Percentiles rank a stretch among this genome's conserved stretches.
phyloP scores from a whole-genome alignment of 2,888 invertebrate species.

The Drosophila fungiperda region DNA sequence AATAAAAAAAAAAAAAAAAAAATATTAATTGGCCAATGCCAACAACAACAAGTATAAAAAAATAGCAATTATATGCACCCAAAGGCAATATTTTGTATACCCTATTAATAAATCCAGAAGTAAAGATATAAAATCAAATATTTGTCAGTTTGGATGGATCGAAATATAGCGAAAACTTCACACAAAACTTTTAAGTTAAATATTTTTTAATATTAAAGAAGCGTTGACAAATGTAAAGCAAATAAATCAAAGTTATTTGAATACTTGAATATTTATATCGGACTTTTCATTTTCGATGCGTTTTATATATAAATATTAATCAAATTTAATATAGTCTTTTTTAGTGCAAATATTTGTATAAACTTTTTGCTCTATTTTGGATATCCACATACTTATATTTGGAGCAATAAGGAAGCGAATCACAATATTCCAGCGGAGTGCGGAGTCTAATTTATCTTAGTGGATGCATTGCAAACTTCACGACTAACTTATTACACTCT shows the following conservation, averaged over 20 bases:
- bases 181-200: not conserved
- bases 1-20: constrained; percentile 27
- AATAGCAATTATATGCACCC: not conserved
- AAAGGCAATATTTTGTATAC: not conserved
- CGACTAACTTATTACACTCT: constrained; percentile 69
- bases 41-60: constrained; percentile 3
- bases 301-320: too few relatives aligned
- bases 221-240: not conserved
- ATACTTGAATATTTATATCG: not conserved
- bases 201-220: not conserved
- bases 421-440: constrained; percentile 21
- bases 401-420: constrained; percentile 7
- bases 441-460: constrained; percentile 55
- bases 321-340: not conserved
- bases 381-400: constrained; percentile 3
- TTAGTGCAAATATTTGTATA: too few relatives aligned
- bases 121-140: not conserved
- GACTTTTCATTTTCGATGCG: not conserved
- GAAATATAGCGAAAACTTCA: too few relatives aligned
- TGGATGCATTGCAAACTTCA: constrained; percentile 57
- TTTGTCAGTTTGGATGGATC: not conserved
- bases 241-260: not conserved
- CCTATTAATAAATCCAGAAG: not conserved
- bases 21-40: constrained; percentile 53
- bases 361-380: not conserved